Evolutionary conservation across 2,888 invertebrate species (phyloP).

Genomic region (Ochropleura plecta): DNA sequence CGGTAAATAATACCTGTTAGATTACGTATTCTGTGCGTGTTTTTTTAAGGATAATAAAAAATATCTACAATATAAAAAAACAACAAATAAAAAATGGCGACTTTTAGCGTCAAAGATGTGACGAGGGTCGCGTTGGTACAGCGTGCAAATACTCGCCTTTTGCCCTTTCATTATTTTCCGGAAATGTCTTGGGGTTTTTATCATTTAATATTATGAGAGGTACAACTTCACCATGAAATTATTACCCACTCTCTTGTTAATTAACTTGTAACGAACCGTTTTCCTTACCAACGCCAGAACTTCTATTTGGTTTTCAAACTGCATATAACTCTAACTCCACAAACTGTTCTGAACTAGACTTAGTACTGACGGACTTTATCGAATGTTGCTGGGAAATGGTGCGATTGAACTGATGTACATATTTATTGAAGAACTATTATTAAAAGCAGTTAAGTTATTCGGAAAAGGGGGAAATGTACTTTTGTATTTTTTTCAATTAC

Average conservation of each 20-base stretch:
- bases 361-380: neutral
- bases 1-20: slow-evolving; percentile 1
- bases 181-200: slow-evolving; percentile 12
- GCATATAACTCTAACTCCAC: neutral
- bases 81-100: slow-evolving; percentile 26
- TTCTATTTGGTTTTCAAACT: neutral
- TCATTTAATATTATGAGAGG: slow-evolving; percentile 9
- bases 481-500: neutral
- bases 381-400: neutral
- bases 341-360: neutral
- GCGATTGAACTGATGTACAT: too few species aligned
- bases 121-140: slow-evolving; percentile 44
- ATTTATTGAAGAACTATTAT: neutral
- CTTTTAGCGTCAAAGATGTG: slow-evolving; percentile 20
- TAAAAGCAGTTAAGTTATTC: neutral
- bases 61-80: slow-evolving; percentile 5
- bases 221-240: neutral
- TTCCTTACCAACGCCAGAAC: neutral
- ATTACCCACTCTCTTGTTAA: neutral
- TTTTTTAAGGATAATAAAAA: neutral
- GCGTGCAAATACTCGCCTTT: slow-evolving; percentile 19
- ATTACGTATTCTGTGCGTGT: neutral
- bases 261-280: neutral
- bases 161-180: slow-evolving; percentile 22
- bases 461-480: neutral